Evolutionary conservation across 2,113 vertebrate species (phyloP), one percentile per base, ranked within the genome.

Genomic region (Tauraco erythrolophus): DNA sequence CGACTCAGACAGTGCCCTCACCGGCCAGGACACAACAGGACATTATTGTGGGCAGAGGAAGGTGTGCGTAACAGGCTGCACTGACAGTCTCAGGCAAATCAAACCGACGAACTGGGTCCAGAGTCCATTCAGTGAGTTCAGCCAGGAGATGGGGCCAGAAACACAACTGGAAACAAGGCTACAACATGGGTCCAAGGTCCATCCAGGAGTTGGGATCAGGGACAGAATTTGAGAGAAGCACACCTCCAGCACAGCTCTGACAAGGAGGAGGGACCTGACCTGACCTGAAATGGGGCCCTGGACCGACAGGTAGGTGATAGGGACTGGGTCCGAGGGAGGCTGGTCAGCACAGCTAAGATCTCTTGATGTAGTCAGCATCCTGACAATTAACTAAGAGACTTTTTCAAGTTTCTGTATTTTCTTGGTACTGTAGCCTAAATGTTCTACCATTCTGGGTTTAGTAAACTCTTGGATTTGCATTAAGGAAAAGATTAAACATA

Each of bases 201-300:
- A 56, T 76, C 4, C 43, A 66, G 72, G 21, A 72, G 10, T 14
- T 15, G 19, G 9, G 19, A 8, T 12, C 10, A 46, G 28, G 68
- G 8, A 37, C 14, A 79, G n/a, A 94, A 41, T 14, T 10, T 37
- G 22, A 86, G 57, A 41, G 18, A 72, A 13, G 27, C 11, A 39
- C 24, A 28, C 2, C 3, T 71, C 15, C 39, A 86, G 27, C 14
- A 27, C 0, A 1, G 3, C 35, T 80, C 51, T 71, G 37, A 53
- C 21, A 33, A 45, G 6, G 13, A 33, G 2, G 0, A 2, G 2
- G 4, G 2, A 7, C 28, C 41, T 48, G 45, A 25, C 17, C 62
- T 56, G 22, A 14, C 18, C 19, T 39, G 27, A 61, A 48, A n/a
- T 8, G 13, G 6, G 3, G 21, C 39, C 9, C 45, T 74, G 45